Conservation (phyloP, 35 echinoderm and acorn worm species). For the Ptychodera flava region DNA sequence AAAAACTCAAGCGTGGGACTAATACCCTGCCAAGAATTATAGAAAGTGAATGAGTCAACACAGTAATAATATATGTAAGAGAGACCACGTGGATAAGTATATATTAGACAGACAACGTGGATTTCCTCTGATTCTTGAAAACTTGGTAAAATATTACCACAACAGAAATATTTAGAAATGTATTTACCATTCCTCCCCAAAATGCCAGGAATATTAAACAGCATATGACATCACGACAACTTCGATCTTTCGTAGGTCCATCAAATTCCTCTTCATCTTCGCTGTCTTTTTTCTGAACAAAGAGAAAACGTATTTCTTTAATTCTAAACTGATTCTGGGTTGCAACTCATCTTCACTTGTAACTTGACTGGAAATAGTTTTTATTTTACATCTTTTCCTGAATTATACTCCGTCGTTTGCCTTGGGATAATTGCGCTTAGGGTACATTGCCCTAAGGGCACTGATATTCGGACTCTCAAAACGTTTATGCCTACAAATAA, state of each 20-base stretch:
- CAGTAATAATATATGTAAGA: too few species aligned
- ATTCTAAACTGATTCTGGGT: not conserved
- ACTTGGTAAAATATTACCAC: too few species aligned
- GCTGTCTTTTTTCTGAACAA: not conserved
- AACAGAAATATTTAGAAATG: too few species aligned
- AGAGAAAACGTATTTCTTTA: not conserved
- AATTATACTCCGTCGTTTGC: not conserved
- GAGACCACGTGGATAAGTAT: too few species aligned
- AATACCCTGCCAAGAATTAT: too few species aligned
- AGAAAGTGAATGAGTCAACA: too few species aligned
- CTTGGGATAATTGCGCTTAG: not conserved
- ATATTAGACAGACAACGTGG: too few species aligned
- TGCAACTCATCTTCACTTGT: not conserved
- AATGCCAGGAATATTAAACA: conserved; percentile 69
- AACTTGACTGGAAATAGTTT: not conserved
- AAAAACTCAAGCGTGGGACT: too few species aligned
- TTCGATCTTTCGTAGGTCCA: conserved; percentile 50
- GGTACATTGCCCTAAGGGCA: too few species aligned
- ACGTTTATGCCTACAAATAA: too few species aligned
- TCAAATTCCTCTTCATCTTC: conserved; percentile 52
- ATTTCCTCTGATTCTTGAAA: too few species aligned
- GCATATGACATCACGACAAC: conserved; percentile 74
- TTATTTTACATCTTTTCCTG: not conserved
- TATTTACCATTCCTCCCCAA: conserved; percentile 90
- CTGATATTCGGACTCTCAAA: too few species aligned